Percentiles rank a stretch among this genome's conserved stretches.
phyloP scores from a whole-genome alignment of 2,888 invertebrate genomes.

The Orthosia gracilis region DNA sequence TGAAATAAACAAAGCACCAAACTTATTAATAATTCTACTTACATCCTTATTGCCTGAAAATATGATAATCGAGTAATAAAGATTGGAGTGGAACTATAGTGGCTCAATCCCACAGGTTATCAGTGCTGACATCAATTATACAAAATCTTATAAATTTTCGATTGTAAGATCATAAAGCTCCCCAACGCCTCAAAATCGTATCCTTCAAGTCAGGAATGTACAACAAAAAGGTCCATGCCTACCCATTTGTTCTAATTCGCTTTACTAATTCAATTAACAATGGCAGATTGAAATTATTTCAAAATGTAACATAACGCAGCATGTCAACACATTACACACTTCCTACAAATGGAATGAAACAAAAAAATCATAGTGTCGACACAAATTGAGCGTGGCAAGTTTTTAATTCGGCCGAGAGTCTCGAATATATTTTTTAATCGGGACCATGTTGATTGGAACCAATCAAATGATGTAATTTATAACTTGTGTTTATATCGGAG shows the following conservation, averaged over 20 bases:
- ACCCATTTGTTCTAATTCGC: conserved; percentile 58
- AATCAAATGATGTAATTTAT: conserved; percentile 89
- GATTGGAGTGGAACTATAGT: neutral
- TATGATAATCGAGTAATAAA: neutral
- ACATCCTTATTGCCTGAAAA: no score
- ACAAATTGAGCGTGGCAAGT: conserved; percentile 77
- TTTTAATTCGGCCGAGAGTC: conserved; percentile 73
- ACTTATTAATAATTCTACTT: neutral
- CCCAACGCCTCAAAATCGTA: conserved; percentile 8
- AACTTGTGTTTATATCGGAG: conserved; percentile 77
- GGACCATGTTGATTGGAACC: conserved; percentile 87
- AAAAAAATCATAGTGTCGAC: conserved; percentile 73
- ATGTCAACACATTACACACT: conserved; percentile 69
- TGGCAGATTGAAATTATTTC: conserved; percentile 58
- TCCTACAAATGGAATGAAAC: conserved; percentile 67
- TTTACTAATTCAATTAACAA: conserved; percentile 65
- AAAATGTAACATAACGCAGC: conserved; percentile 65
- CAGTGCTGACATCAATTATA: neutral
- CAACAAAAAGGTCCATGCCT: conserved; percentile 12
- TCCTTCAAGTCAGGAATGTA: conserved; percentile 32
- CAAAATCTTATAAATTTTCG: neutral
- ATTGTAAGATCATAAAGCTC: neutral
- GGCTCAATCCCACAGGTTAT: neutral
- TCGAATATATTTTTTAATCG: conserved; percentile 83
- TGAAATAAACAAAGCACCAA: neutral